Base-by-base conservation (phyloP, 2,888 invertebrate species). In the Gerosis bhagava region DNA sequence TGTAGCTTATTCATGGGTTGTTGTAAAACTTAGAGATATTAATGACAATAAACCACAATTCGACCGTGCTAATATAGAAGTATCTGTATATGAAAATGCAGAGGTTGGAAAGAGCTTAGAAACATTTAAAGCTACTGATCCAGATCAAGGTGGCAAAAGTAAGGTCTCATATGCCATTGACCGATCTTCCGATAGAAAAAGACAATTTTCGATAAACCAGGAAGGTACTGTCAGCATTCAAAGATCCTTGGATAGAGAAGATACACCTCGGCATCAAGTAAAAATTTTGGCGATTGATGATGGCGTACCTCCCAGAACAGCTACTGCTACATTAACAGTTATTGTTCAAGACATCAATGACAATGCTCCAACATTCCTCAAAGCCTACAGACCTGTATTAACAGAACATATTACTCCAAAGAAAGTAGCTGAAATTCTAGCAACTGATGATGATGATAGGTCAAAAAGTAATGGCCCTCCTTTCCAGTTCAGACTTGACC, bases 11-110 rank as follows among this genome's bases (percentile, higher is more conserved):
- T 97, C 98, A 1, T 97, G 97, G 96, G 97, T 98, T 47, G 95
- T 96, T 53, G 97, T 98, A 19, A 96, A 95, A 70, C 90, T 99
- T 50, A 92, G 96, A 51, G 99, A 99, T 77, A 96, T 96, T 62
- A 99, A 99, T 89, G 98, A 99, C 91, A 98, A 98, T 90, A 96
- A 97, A 77, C 98, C 98, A 3, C 95, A 95, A 69, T 98, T 97
- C 75, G 97, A 98, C 69, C 92, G 95, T 56, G 96, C 98, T 34
- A 97, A 97, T 74, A 97, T 98, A 63, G 97, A 97, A 86, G 95
- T 95, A 3, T 94, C 94, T 8, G 96, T 97, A 1, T 94, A 94
- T 68, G 98, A 99, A 82, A 97, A 98, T 76, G 96, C 97, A 2
- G 94, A 95, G 71, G 94, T 97, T 42, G 98, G 97, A 15, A 96